Conservation (phyloP, 1,140 invertebrate species). For the Drosophila neocordata region DNA sequence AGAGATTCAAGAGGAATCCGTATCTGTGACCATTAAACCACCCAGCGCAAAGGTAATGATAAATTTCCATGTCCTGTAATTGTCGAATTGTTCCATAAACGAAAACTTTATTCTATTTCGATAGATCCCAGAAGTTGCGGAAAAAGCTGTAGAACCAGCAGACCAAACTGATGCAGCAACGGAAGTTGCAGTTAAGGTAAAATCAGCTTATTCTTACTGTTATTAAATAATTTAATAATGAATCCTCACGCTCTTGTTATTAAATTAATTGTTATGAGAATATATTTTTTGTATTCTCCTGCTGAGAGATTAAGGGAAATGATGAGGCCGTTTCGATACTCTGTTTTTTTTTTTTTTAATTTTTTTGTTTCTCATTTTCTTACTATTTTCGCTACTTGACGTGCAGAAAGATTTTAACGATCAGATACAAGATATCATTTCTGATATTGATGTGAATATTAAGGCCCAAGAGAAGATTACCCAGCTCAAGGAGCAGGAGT, state of each 20-base stretch:
- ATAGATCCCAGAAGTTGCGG: not conserved
- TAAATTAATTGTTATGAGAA: too few relatives aligned
- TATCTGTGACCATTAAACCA: not conserved
- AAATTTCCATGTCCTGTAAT: not conserved
- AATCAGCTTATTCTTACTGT: too few relatives aligned
- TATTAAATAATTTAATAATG: too few relatives aligned
- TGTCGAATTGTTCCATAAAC: not conserved
- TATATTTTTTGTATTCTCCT: too few relatives aligned
- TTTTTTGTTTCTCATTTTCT: not conserved
- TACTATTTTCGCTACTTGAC: not conserved
- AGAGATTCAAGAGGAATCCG: not conserved
- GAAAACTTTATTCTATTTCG: not conserved
- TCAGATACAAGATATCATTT: constrained; percentile 85
- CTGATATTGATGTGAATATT: constrained; percentile 85
- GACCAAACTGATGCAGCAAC: not conserved
- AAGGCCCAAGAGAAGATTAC: constrained; percentile 74
- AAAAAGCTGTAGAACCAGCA: not conserved
- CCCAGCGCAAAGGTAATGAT: not conserved
- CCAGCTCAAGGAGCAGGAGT: constrained; percentile 61
- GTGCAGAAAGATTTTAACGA: constrained; percentile 84
- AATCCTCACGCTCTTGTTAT: too few relatives aligned
- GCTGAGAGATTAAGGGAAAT: too few relatives aligned
- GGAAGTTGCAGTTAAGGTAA: constrained; percentile 33
- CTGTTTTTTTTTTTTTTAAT: not conserved
- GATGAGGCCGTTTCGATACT: too few relatives aligned